Evolutionary conservation across 35 echinoderm and acorn worm species (phyloP).

Genomic region (Strongylocentrotus purpuratus): DNA sequence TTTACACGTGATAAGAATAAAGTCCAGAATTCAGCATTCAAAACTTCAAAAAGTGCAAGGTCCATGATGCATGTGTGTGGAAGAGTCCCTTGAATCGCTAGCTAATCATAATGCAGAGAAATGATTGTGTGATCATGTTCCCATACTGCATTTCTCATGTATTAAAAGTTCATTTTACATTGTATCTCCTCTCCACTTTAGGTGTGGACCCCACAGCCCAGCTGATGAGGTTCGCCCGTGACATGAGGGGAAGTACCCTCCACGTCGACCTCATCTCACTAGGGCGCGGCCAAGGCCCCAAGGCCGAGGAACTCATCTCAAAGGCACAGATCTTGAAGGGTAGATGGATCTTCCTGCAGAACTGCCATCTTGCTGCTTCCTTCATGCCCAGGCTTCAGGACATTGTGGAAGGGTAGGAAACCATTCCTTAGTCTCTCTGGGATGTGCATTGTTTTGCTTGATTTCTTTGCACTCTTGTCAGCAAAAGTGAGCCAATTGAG

Average conservation of each 20-base stretch:
- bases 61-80: too few species aligned
- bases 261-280: slow-evolving; percentile 96
- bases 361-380: slow-evolving; percentile 94
- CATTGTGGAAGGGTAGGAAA: slow-evolving; percentile 92
- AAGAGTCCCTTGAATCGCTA: too few species aligned
- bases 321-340: slow-evolving; percentile 99
- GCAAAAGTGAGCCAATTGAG: too few species aligned
- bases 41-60: too few species aligned
- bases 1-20: too few species aligned
- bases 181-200: slow-evolving; percentile 30
- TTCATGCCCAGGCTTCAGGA: slow-evolving; percentile 92
- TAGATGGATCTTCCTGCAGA: slow-evolving; percentile 95
- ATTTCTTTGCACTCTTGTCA: too few species aligned
- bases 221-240: slow-evolving; percentile 97
- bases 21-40: too few species aligned
- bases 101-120: too few species aligned
- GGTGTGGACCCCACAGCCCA: slow-evolving; percentile 97
- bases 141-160: too few species aligned
- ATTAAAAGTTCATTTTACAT: too few species aligned
- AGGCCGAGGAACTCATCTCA: slow-evolving; percentile 96
- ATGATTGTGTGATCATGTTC: too few species aligned
- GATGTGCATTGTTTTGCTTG: too few species aligned
- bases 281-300: slow-evolving; percentile 92
- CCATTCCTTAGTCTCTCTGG: background rate
- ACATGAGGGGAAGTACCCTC: slow-evolving; percentile 83